Conservation (phyloP, 1,140 invertebrate genomes). For the Piezodorus guildinii region DNA sequence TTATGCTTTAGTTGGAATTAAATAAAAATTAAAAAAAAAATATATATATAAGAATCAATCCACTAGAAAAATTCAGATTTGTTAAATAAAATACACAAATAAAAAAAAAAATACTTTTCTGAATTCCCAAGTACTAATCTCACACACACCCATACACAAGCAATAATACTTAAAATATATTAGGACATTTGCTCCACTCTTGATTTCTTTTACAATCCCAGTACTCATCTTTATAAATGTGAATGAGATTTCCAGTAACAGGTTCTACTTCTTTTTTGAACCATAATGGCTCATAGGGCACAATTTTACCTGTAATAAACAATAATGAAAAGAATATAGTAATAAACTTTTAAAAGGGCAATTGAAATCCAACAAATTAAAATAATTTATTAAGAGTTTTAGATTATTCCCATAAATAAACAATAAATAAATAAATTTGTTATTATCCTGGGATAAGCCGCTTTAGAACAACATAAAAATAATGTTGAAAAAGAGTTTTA, state of each 20-base stretch:
- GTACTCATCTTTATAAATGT: constrained; percentile 79
- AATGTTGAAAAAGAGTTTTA: no score
- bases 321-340: background rate
- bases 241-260: constrained; percentile 66
- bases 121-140: background rate
- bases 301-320: background rate
- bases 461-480: no score
- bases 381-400: background rate
- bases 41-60: no score
- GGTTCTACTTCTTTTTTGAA: constrained; percentile 74
- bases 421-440: no score
- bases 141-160: constrained; percentile 7
- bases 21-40: no score
- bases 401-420: background rate
- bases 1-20: no score
- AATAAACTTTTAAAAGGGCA: background rate
- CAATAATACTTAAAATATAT: constrained; percentile 56
- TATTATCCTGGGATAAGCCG: no score
- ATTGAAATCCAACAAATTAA: background rate
- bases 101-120: background rate
- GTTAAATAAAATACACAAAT: no score
- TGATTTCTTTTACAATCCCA: constrained; percentile 82
- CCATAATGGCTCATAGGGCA: constrained; percentile 72
- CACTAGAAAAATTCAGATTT: no score
- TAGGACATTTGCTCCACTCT: constrained; percentile 84